These are phyloP conservation scores for Syrrhaptes paradoxus DNA, from an alignment of 2,113 vertebrate species.

Conservation along the genomic window DNA sequence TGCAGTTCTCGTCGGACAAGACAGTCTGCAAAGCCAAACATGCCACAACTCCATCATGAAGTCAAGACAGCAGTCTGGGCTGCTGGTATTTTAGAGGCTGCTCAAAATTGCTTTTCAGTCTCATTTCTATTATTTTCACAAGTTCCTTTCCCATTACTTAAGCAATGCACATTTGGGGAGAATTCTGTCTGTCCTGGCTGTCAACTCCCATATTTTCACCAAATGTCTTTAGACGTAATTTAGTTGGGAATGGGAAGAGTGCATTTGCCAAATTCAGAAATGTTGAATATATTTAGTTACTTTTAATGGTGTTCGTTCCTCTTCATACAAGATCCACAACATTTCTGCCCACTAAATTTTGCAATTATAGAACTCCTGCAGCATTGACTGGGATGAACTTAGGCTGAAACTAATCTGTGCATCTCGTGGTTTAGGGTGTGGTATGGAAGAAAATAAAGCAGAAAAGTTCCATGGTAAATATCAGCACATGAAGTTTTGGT, in stretches of 20 bases:
- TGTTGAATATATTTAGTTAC: neutral
- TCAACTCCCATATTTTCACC: neutral
- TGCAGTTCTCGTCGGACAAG: neutral
- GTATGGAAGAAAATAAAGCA: neutral
- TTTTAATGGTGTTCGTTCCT: neutral
- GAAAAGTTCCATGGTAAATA: neutral
- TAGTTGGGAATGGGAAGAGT: neutral
- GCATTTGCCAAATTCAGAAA: slow-evolving; percentile 15
- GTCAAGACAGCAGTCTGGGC: neutral
- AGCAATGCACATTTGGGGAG: neutral
- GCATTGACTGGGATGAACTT: neutral
- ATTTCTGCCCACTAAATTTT: neutral
- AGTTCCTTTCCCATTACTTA: slow-evolving; percentile 27
- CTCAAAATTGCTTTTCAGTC: slow-evolving; percentile 4
- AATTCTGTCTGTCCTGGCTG: slow-evolving; percentile 20
- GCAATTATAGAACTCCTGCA: neutral
- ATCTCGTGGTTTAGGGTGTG: neutral
- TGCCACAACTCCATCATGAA: neutral
- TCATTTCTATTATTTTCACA: slow-evolving; percentile 36
- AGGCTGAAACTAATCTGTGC: neutral
- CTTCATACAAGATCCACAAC: neutral
- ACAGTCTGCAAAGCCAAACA: neutral
- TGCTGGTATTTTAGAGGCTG: neutral
- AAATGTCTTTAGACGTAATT: neutral
- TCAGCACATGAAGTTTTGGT: neutral